These are phyloP conservation scores for Noctua comes DNA, from an alignment of 2,888 invertebrate genomes.

Conservation along the genomic window DNA sequence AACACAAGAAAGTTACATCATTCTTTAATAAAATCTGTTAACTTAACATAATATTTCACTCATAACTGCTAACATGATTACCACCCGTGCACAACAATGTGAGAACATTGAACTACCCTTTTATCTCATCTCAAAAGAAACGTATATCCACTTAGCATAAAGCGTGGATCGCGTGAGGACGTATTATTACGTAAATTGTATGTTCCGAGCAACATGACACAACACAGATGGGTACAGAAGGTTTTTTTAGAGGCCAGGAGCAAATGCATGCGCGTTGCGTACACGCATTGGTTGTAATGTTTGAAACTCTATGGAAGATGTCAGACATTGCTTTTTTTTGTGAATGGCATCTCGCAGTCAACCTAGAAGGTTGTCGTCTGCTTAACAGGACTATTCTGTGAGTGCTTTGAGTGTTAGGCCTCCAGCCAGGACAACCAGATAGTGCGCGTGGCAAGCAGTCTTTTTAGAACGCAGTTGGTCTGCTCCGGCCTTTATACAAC, in stretches of 20 bases:
- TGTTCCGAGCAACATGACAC: constrained; percentile 29
- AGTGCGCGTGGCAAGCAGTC: not conserved
- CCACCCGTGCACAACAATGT: constrained; percentile 8
- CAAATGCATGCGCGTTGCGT: not conserved
- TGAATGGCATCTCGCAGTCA: too few relatives aligned
- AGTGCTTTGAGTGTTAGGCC: too few relatives aligned
- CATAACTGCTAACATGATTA: constrained; percentile 26
- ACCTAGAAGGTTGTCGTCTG: too few relatives aligned
- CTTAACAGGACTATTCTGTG: too few relatives aligned
- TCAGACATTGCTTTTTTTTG: not conserved
- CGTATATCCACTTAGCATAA: constrained; percentile 58
- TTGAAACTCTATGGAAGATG: not conserved
- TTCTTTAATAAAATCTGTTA: not conserved
- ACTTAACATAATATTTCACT: constrained; percentile 1
- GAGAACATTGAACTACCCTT: constrained; percentile 40
- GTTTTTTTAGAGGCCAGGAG: not conserved
- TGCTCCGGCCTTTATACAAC: not conserved
- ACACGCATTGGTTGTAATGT: not conserved
- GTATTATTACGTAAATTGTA: constrained; percentile 58
- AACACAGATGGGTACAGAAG: not conserved
- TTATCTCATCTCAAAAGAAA: constrained; percentile 60
- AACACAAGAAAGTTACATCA: not conserved
- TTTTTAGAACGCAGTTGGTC: not conserved
- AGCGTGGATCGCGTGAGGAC: constrained; percentile 54
- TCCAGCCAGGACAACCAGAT: too few relatives aligned